phyloP scores from a whole-genome alignment of 1,140 invertebrate species.

The Diabrotica virgifera region DNA sequence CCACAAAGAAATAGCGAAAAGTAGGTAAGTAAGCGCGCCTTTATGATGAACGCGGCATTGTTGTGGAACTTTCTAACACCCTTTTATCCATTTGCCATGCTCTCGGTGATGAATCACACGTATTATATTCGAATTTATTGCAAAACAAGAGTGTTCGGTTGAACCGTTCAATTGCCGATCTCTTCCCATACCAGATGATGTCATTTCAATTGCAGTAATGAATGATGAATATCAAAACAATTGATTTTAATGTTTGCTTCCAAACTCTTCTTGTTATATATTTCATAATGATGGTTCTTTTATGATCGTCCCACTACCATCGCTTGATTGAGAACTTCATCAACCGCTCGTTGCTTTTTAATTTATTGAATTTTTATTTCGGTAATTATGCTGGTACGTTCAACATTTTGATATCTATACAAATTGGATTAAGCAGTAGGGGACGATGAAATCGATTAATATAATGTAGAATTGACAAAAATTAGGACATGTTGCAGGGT shows the following conservation, averaged over 20 bases:
- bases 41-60: neutral
- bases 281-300: no score
- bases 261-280: neutral
- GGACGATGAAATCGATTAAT: no score
- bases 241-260: conserved; percentile 5
- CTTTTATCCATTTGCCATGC: neutral
- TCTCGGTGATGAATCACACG: conserved; percentile 4
- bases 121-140: conserved; percentile 9
- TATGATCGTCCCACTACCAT: no score
- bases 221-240: conserved; percentile 11
- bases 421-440: no score
- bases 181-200: conserved; percentile 7
- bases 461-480: no score
- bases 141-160: conserved; percentile 8
- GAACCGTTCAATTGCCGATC: neutral
- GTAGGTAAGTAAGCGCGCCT: neutral
- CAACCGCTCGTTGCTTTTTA: no score
- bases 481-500: no score
- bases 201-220: conserved; percentile 12
- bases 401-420: no score
- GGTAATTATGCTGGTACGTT: no score
- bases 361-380: no score
- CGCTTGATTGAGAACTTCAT: no score
- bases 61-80: conserved; percentile 2
- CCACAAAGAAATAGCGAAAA: neutral